Evolutionary conservation across 37 sponge, comb jelly and placozoan genomes (phyloP).

Genomic region (Ianthella basta): DNA sequence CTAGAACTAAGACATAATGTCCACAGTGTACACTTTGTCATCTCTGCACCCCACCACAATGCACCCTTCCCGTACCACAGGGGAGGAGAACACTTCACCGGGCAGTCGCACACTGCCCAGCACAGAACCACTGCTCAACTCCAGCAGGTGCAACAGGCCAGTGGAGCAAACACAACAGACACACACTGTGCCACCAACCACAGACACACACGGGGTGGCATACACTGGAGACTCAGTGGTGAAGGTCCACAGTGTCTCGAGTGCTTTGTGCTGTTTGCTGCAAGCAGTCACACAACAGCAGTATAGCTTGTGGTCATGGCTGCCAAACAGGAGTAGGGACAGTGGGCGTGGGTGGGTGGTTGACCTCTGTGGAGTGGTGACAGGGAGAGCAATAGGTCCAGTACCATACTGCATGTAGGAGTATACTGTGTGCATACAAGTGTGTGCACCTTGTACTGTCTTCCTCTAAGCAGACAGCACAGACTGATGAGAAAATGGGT

Average conservation of each 20-base stretch:
- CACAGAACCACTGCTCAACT: constrained; percentile 28
- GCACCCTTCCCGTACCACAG: constrained; percentile 53
- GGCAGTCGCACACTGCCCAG: constrained; percentile 39
- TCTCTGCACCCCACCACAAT: constrained; percentile 86
- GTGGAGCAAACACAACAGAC: constrained; percentile 38
- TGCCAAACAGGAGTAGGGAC: constrained; percentile 32
- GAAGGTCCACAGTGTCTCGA: constrained; percentile 11
- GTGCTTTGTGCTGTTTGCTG: background rate
- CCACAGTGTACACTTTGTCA: constrained; percentile 67
- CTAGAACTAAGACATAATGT: background rate
- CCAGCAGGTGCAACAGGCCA: constrained; percentile 52
- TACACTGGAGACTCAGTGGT: constrained; percentile 53
- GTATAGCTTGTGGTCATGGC: constrained; percentile 63
- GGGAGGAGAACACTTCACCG: constrained; percentile 82
- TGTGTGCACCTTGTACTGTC: too few species aligned
- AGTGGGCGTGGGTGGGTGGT: background rate
- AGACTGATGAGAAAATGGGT: constrained; percentile 59
- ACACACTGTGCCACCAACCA: constrained; percentile 1
- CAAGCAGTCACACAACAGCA: constrained; percentile 51
- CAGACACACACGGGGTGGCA: constrained; percentile 44
- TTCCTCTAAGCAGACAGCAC: background rate
- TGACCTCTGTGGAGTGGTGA: too few species aligned
- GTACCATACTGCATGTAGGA: too few species aligned
- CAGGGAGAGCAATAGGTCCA: too few species aligned
- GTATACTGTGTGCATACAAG: too few species aligned